Percentiles rank a stretch among this genome's conserved stretches.
phyloP scores from a whole-genome alignment of 1,140 invertebrate genomes.

The Lutraria rhynchaena region DNA sequence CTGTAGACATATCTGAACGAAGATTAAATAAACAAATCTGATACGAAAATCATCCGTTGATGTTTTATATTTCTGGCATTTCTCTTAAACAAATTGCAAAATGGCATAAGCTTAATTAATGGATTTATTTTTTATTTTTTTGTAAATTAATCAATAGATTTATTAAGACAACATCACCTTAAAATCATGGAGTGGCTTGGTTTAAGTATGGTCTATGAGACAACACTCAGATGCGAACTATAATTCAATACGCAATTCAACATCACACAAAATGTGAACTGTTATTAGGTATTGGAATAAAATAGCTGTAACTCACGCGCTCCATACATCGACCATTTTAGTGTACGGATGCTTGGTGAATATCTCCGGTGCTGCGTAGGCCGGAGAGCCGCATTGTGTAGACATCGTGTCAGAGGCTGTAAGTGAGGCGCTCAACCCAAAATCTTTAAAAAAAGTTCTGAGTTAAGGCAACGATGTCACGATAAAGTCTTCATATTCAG shows the following conservation, averaged over 20 bases:
- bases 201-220: not conserved
- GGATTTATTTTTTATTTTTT: no score
- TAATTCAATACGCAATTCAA: not conserved
- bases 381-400: slow-evolving; percentile 77
- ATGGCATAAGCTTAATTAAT: no score
- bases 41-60: no score
- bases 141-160: no score
- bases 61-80: no score
- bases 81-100: no score
- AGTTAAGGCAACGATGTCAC: no score
- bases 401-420: slow-evolving; percentile 49
- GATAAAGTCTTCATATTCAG: no score
- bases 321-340: slow-evolving; percentile 78
- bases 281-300: not conserved
- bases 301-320: slow-evolving; percentile 70
- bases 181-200: not conserved
- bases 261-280: not conserved
- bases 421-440: slow-evolving; percentile 73
- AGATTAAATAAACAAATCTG: no score
- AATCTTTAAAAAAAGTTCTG: slow-evolving; percentile 77
- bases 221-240: not conserved
- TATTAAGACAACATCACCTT: no score
- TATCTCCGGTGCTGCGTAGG: slow-evolving; percentile 79
- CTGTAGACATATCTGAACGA: no score
- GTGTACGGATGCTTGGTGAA: slow-evolving; percentile 74